phyloP scores from a whole-genome alignment of 2,888 invertebrate genomes.

The Minunthozetes semirufus region DNA sequence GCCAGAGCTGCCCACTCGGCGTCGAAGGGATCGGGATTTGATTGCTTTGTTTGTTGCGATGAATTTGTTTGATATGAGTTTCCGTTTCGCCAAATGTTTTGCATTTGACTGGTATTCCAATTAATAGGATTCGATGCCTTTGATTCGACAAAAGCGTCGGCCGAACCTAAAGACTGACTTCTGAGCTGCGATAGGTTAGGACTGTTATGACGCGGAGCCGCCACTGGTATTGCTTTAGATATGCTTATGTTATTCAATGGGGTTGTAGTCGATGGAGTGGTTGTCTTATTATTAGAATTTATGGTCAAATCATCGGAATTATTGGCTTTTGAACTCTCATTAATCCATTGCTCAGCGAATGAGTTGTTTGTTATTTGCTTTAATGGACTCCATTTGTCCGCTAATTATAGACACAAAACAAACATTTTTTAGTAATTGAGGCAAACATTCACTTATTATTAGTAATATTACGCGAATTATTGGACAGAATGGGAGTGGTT shows the following conservation, averaged over 20 bases:
- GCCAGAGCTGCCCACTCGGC: slow-evolving; percentile 72
- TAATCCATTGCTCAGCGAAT: slow-evolving; percentile 9
- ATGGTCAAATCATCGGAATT: background rate
- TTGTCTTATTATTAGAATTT: too few species aligned
- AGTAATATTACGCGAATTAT: background rate
- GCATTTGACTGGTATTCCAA: background rate
- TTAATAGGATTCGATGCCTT: slow-evolving; percentile 23
- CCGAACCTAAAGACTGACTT: slow-evolving; percentile 52
- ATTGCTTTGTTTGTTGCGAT: slow-evolving; percentile 27
- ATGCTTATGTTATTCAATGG: slow-evolving; percentile 41
- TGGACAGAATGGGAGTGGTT: background rate
- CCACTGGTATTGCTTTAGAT: slow-evolving; percentile 38
- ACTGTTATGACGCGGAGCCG: slow-evolving; percentile 52
- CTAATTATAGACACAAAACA: background rate
- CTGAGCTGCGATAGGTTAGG: slow-evolving; percentile 53
- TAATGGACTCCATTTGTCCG: slow-evolving; percentile 21
- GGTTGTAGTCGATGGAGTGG: background rate
- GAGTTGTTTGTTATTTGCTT: slow-evolving; percentile 3
- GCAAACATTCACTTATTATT: too few species aligned
- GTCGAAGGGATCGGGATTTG: slow-evolving; percentile 59
- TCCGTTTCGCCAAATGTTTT: slow-evolving; percentile 28
- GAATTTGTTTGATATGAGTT: slow-evolving; percentile 28
- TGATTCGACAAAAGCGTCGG: slow-evolving; percentile 34
- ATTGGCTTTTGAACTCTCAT: slow-evolving; percentile 1
- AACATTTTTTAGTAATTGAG: background rate